Conservation (phyloP, 2,113 vertebrate species). For the Calonectris borealis region DNA sequence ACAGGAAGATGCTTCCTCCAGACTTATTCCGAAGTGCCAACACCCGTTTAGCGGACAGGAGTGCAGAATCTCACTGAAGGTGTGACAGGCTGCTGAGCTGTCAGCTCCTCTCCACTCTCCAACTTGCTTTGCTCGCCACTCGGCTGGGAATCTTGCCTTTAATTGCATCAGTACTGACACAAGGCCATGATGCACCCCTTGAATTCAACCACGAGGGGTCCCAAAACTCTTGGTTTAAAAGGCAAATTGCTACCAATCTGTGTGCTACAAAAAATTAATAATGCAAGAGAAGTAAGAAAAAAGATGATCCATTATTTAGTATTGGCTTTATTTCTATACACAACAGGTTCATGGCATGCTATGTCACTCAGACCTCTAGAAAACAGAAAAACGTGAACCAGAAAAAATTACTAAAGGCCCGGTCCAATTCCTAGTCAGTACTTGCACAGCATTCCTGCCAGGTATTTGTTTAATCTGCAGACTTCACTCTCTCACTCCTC, state of each 20-base stretch:
- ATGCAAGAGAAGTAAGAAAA: constrained; percentile 5
- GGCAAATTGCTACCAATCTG: background rate
- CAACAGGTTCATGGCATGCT: background rate
- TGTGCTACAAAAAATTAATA: background rate
- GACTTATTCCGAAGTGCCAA: background rate
- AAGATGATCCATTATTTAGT: constrained; percentile 18
- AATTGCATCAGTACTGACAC: background rate
- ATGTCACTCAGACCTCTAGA: background rate
- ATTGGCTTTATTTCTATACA: constrained; percentile 6
- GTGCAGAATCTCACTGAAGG: background rate
- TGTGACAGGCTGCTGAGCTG: background rate
- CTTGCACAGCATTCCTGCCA: background rate
- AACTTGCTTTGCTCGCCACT: background rate
- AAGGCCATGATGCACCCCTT: background rate
- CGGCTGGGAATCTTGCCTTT: background rate
- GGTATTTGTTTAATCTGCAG: background rate
- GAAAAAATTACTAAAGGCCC: background rate
- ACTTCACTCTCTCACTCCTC: background rate
- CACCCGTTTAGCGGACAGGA: background rate
- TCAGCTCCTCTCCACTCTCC: background rate
- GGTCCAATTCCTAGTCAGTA: background rate
- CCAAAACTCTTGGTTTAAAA: background rate
- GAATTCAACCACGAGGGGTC: background rate
- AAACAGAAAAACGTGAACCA: background rate
- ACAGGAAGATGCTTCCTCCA: background rate